These are phyloP conservation scores for Phyllopteryx taeniolatus DNA, from an alignment of 2,113 vertebrate genomes.

Conservation along the genomic window DNA sequence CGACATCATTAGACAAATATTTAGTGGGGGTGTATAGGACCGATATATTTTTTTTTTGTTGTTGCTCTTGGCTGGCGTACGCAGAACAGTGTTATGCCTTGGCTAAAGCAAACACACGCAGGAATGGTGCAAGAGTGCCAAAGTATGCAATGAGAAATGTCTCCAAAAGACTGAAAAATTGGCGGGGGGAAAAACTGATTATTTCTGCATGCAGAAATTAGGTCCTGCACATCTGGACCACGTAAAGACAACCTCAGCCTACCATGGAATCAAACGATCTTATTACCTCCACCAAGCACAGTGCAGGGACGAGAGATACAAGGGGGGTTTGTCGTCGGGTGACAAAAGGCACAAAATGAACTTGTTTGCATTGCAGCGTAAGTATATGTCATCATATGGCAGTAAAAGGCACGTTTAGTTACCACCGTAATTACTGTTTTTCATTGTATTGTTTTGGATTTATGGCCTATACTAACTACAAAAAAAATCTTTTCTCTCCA, in stretches of 20 bases:
- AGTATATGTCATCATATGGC: neutral
- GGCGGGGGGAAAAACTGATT: neutral
- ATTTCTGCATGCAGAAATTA: neutral
- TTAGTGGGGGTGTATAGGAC: neutral
- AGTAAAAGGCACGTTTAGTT: neutral
- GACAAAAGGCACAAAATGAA: neutral
- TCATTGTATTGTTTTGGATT: too few relatives aligned
- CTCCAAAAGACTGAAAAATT: neutral
- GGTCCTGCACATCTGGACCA: neutral
- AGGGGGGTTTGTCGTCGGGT: neutral
- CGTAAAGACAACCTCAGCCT: neutral
- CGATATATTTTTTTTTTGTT: neutral
- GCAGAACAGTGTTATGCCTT: slow-evolving; percentile 2
- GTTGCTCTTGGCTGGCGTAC: slow-evolving; percentile 1
- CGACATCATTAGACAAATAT: slow-evolving; percentile 5
- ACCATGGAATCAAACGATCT: neutral
- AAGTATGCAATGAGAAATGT: slow-evolving; percentile 4
- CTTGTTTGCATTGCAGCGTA: neutral
- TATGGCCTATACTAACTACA: too few relatives aligned
- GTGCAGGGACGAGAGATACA: neutral
- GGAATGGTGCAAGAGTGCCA: slow-evolving; percentile 2
- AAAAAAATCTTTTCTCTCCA: too few relatives aligned
- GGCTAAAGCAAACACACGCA: slow-evolving; percentile 2
- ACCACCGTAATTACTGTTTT: neutral
- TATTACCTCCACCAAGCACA: neutral